These are phyloP conservation scores for Donacobius atricapilla DNA, from an alignment of 2,113 vertebrate species.

Conservation along the genomic window DNA sequence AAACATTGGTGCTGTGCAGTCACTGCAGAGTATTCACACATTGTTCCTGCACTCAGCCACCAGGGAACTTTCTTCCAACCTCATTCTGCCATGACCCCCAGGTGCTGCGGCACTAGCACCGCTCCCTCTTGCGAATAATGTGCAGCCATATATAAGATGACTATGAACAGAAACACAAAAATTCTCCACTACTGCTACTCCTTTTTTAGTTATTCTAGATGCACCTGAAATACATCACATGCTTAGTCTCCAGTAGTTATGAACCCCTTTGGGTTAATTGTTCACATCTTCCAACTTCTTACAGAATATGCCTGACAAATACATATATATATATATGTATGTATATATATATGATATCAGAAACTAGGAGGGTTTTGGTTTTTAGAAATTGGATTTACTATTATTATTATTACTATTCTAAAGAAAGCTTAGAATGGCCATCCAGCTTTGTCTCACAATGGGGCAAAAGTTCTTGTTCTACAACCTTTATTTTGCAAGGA, in stretches of 20 bases:
- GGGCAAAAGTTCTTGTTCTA: background rate
- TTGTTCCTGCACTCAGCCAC: background rate
- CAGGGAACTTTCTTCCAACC: background rate
- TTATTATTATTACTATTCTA: background rate
- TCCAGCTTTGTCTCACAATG: background rate
- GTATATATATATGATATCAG: background rate
- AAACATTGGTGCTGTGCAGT: accelerated
- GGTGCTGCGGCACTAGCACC: background rate
- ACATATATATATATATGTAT: background rate
- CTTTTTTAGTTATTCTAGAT: background rate
- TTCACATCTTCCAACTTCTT: background rate
- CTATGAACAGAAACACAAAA: background rate
- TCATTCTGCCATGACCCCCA: background rate
- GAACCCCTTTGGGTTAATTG: background rate
- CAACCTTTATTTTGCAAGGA: background rate
- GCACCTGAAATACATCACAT: background rate
- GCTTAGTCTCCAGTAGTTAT: background rate
- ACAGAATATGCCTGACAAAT: background rate
- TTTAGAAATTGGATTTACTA: background rate
- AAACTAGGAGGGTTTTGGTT: background rate
- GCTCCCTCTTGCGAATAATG: background rate
- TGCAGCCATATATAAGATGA: background rate
- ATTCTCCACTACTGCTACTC: background rate
- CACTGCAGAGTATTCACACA: background rate
- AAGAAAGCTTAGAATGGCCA: background rate